Evolutionary conservation across 2,888 invertebrate genomes (phyloP), one percentile per base, ranked within the genome.

Genomic region (Aphodius sticticus): DNA sequence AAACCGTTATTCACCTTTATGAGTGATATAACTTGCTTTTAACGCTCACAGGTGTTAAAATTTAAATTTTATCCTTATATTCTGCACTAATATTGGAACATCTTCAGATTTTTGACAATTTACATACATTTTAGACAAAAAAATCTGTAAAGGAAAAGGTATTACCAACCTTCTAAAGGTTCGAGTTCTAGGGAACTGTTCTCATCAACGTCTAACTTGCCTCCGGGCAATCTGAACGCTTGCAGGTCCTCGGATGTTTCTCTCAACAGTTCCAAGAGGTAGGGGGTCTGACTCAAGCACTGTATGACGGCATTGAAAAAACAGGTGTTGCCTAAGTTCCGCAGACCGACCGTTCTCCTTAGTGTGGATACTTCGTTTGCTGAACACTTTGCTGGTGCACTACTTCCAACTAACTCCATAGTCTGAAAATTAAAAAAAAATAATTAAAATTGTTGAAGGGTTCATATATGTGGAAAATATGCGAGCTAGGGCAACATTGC

Each of bases 271-370:
- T 86, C 84, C 74, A 94, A 89, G 83, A 96, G 90, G 88, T 93
- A 96, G 0, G 96, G 96, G 4, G 97, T 97, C 88, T 96, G 96
- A 2, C 95, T 95, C 85, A 97, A 90, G 87, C 96, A 96, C 90
- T 99, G 99, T 91, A 99, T 93, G 7, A 98, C 97, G 36, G 98
- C 96, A 91, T 99, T 99, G 88, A 99, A 97, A 90, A 98, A 99
- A 88, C 99, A 99, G 0, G 99, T 99, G 88, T 99, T 99, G 76
- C 99, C 98, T 87, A 98, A 91, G 90, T 99, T 99, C 77, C 92
- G 92, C 70, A 99, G 90, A 0, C 99, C 99, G 90, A 96, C 90
- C 0, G 94, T 78, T 70, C 78, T 53, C 37, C 35, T 74, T 36
- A 74, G 14, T 14, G 26, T 35, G 6, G 35, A 35, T 14, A n/a